Conservation (phyloP, 2,113 vertebrate species). For the Ranitomeya imitator region DNA sequence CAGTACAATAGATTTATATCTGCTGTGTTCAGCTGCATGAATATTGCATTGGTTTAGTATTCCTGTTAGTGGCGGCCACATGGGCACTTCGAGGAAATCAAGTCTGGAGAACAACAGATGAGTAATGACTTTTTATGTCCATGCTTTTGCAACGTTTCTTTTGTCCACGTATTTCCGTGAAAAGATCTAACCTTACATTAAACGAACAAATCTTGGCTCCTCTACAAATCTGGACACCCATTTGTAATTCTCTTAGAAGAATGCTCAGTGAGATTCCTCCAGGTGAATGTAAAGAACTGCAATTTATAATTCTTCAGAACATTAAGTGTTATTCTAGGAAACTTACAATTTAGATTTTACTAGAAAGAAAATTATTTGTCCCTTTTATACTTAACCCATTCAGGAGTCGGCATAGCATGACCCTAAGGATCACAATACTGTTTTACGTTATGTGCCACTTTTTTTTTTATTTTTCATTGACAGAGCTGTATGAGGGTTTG, state of each 20-base stretch:
- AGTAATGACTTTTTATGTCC: not conserved
- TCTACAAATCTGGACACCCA: not conserved
- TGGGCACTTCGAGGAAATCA: not conserved
- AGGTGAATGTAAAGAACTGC: not conserved
- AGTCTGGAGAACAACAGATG: not conserved
- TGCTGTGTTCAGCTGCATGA: not conserved
- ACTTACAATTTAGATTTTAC: not conserved
- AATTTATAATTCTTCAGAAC: not conserved
- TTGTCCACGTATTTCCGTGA: not conserved
- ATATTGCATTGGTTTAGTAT: not conserved
- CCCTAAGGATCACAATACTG: no score
- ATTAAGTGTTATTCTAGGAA: not conserved
- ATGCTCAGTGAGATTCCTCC: not conserved
- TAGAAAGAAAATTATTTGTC: not conserved
- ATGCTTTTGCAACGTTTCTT: not conserved
- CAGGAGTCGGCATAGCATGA: no score
- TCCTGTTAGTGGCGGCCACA: not conserved
- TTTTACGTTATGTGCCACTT: no score
- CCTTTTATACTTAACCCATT: no score
- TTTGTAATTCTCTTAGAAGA: not conserved
- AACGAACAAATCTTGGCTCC: not conserved
- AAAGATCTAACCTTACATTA: not conserved
- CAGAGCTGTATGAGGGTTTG: no score
- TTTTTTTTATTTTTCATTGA: no score
- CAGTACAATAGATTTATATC: conserved; percentile 3